Evolutionary conservation across 1,140 invertebrate genomes (phyloP).

Genomic region (Geopemphigus sp.): DNA sequence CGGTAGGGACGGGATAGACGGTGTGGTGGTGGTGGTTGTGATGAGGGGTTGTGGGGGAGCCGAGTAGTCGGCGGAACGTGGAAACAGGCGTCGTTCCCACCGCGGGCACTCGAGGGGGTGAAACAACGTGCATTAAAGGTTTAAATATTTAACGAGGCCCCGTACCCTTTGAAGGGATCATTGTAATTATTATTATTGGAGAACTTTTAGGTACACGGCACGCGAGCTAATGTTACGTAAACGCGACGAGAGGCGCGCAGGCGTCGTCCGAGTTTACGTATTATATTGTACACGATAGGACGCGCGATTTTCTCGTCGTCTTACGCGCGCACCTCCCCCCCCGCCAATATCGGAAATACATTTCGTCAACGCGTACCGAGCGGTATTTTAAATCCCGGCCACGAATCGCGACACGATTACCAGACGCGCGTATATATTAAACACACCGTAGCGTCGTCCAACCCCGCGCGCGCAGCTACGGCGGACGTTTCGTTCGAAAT

Average conservation of each 20-base stretch:
- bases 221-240: neutral
- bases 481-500: neutral
- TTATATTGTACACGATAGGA: no score
- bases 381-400: no score
- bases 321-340: no score
- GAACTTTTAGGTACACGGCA: slow-evolving; percentile 6
- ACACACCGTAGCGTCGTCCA: no score
- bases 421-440: no score
- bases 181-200: slow-evolving; percentile 27
- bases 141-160: slow-evolving; percentile 34
- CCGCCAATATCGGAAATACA: slow-evolving; percentile 6
- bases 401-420: no score
- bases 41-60: no score
- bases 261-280: no score
- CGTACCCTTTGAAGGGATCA: slow-evolving; percentile 24
- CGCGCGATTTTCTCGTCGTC: no score
- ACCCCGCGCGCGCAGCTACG: no score
- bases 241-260: neutral
- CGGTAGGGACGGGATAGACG: no score
- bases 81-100: neutral
- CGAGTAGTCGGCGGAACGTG: neutral
- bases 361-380: neutral
- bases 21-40: no score
- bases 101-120: neutral
- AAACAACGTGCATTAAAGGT: slow-evolving; percentile 34